phyloP scores from a whole-genome alignment of 2,797 vertebrate genomes.

The Arctocebus calabarensis region DNA sequence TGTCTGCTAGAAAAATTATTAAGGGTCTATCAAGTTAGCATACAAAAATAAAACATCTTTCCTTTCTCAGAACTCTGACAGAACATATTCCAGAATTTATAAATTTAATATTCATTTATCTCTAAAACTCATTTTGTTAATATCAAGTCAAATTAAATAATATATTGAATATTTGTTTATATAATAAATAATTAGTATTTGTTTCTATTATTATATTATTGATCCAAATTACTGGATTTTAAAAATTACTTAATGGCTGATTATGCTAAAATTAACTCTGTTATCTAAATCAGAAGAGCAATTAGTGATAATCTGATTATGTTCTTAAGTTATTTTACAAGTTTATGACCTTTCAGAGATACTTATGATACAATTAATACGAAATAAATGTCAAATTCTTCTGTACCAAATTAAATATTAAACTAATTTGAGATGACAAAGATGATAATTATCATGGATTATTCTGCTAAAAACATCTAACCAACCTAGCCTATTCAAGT shows the following conservation, averaged over 20 bases:
- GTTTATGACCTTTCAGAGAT: neutral
- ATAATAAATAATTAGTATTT: neutral
- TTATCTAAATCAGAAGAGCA: slow-evolving; percentile 23
- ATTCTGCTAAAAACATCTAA: neutral
- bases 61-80: neutral
- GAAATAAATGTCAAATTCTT: neutral
- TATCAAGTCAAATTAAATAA: slow-evolving; percentile 15
- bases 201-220: slow-evolving; percentile 25
- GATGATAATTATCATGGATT: neutral
- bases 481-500: neutral
- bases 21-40: neutral
- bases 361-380: neutral
- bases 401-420: slow-evolving; percentile 23
- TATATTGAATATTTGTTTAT: slow-evolving; percentile 13
- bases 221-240: neutral
- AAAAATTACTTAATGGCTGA: slow-evolving; percentile 13
- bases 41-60: slow-evolving; percentile 28
- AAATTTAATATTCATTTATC: slow-evolving; percentile 38
- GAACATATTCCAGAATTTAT: neutral
- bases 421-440: slow-evolving; percentile 7
- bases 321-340: slow-evolving; percentile 24
- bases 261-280: slow-evolving; percentile 33
- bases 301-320: neutral
- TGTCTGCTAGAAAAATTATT: slow-evolving; percentile 9
- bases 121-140: slow-evolving; percentile 37